Percentiles rank a stretch among this genome's conserved stretches.
These are phyloP conservation scores for Manis javanica DNA, from an alignment of 2,797 vertebrate species.

Conservation along the genomic window DNA sequence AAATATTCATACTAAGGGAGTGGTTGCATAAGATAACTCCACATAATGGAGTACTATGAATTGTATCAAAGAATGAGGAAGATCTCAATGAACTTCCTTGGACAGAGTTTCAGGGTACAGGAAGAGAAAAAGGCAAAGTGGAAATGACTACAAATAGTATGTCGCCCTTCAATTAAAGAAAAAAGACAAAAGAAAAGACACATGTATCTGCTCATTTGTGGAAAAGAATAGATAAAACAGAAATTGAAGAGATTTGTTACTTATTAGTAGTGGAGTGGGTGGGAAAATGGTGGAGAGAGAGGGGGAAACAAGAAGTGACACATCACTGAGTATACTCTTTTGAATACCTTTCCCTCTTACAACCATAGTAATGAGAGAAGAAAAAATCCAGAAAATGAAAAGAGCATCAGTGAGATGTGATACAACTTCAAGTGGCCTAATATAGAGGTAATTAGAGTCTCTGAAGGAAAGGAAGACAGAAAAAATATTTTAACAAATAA, in stretches of 20 bases:
- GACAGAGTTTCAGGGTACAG: background rate
- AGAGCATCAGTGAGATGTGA: background rate
- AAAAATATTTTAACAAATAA: constrained; percentile 23
- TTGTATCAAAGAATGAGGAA: background rate
- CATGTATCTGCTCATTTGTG: background rate
- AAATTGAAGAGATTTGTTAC: constrained; percentile 24
- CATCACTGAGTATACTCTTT: background rate
- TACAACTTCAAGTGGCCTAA: background rate
- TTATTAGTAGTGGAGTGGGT: background rate
- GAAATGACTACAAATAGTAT: background rate
- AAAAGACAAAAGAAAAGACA: background rate
- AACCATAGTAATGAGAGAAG: constrained; percentile 18
- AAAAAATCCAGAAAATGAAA: background rate
- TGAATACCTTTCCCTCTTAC: constrained; percentile 24
- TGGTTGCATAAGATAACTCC: background rate
- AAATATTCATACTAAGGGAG: constrained; percentile 4
- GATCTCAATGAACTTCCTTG: background rate
- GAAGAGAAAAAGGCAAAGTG: background rate
- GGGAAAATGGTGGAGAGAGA: background rate
- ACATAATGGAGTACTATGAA: background rate
- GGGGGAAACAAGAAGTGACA: background rate
- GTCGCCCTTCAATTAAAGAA: background rate
- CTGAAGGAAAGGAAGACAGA: background rate
- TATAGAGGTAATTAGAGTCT: background rate
- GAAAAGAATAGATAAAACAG: constrained; percentile 15